phyloP scores from a whole-genome alignment of 2,797 vertebrate genomes.

The Amblyopsis hoosieri region DNA sequence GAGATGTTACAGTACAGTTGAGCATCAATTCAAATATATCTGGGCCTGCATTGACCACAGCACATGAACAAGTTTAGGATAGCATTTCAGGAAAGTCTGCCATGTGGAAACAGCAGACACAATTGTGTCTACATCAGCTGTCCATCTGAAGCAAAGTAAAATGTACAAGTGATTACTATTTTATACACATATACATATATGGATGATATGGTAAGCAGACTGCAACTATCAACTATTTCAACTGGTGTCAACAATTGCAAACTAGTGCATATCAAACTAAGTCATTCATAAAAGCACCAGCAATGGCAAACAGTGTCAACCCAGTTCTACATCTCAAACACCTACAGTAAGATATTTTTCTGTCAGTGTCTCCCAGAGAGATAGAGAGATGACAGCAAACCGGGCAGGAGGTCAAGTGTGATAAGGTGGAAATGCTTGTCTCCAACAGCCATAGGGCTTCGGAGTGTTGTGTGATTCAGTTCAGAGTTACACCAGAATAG shows the following conservation, averaged over 20 bases:
- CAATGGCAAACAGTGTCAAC: neutral
- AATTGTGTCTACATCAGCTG: neutral
- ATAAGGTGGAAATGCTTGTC: constrained; percentile 53
- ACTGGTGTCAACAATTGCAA: neutral
- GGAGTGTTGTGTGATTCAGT: too few species aligned
- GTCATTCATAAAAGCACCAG: neutral
- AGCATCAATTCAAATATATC: constrained; percentile 26
- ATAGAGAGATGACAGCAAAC: constrained; percentile 38
- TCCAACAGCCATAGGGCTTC: constrained; percentile 58
- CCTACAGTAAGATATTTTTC: constrained; percentile 32
- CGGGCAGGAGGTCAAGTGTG: constrained; percentile 61
- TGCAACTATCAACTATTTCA: neutral
- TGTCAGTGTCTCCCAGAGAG: constrained; percentile 34
- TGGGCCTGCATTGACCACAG: constrained; percentile 13
- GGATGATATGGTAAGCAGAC: neutral
- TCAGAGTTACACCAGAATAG: neutral
- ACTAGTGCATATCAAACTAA: too few species aligned
- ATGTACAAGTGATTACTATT: neutral
- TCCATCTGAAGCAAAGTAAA: constrained; percentile 26
- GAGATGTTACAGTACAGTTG: constrained; percentile 11
- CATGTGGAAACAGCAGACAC: neutral
- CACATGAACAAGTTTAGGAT: constrained; percentile 19
- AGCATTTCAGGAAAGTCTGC: neutral
- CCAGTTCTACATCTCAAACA: constrained; percentile 32
- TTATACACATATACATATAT: neutral